These are phyloP conservation scores for Riparia riparia DNA, from an alignment of 2,113 vertebrate species.

Conservation along the genomic window DNA sequence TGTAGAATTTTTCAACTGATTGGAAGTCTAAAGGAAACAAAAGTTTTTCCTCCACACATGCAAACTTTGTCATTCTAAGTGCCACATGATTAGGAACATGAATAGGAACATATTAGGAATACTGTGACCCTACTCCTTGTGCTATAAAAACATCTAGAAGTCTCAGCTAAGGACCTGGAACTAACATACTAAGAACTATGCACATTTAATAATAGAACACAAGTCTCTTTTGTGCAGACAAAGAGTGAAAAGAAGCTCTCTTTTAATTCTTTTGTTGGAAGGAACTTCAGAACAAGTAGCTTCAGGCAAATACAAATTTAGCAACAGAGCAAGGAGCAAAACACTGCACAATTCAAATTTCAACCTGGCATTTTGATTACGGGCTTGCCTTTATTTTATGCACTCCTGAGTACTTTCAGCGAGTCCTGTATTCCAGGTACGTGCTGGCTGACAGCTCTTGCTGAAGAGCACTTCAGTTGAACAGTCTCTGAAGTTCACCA, in stretches of 20 bases:
- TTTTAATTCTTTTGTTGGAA: background rate
- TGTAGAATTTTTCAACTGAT: background rate
- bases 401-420: background rate
- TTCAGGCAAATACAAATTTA: background rate
- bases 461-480: background rate
- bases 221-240: background rate
- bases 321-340: background rate
- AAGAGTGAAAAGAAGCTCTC: background rate
- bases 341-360: background rate
- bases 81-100: background rate
- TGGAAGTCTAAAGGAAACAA: background rate
- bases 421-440: background rate
- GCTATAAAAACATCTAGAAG: background rate
- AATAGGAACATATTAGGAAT: background rate
- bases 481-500: background rate
- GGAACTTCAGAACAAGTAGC: background rate
- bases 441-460: rapidly evolving
- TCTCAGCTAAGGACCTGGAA: background rate
- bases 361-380: background rate
- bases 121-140: background rate
- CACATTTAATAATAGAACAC: background rate
- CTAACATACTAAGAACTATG: background rate
- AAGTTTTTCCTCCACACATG: background rate
- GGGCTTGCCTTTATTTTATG: background rate
- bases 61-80: background rate